phyloP scores from a whole-genome alignment of 2,888 invertebrate genomes.

The Catocala sponsa region DNA sequence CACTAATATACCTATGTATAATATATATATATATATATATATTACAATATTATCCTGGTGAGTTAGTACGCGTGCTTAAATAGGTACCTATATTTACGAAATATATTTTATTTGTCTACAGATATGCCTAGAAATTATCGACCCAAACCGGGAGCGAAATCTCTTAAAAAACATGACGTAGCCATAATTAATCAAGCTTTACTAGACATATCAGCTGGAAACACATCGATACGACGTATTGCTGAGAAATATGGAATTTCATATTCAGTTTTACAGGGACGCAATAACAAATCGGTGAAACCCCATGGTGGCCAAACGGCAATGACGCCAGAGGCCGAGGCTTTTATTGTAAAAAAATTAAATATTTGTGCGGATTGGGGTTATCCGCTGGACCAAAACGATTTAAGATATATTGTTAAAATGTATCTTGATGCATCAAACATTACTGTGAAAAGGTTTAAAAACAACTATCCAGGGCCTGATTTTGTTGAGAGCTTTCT shows the following conservation, averaged over 20 bases:
- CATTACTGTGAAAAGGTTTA: slow-evolving; percentile 29
- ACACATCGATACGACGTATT: slow-evolving; percentile 8
- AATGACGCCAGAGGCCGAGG: slow-evolving; percentile 15
- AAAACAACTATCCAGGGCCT: slow-evolving; percentile 36
- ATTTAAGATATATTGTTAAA: slow-evolving; percentile 39
- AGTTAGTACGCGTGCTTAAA: too few relatives aligned
- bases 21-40: too few relatives aligned
- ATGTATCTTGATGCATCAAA: slow-evolving; percentile 38
- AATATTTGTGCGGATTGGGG: slow-evolving; percentile 48
- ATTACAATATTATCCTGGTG: too few relatives aligned
- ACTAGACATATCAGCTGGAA: slow-evolving; percentile 8
- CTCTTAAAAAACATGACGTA: slow-evolving; percentile 6
- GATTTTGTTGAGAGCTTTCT: not conserved
- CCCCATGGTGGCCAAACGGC: slow-evolving; percentile 18
- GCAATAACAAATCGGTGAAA: slow-evolving; percentile 14
- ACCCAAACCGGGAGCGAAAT: slow-evolving; percentile 1
- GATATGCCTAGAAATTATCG: too few relatives aligned
- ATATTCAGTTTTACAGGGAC: slow-evolving; percentile 17
- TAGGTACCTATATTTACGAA: too few relatives aligned
- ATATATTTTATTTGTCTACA: too few relatives aligned
- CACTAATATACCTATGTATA: too few relatives aligned
- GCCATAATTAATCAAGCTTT: slow-evolving; percentile 1
- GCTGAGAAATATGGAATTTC: slow-evolving; percentile 15
- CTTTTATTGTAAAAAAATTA: slow-evolving; percentile 19
- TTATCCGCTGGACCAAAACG: slow-evolving; percentile 38